Conservation (phyloP, 2,888 invertebrate species). For the Melieria crassipennis region DNA sequence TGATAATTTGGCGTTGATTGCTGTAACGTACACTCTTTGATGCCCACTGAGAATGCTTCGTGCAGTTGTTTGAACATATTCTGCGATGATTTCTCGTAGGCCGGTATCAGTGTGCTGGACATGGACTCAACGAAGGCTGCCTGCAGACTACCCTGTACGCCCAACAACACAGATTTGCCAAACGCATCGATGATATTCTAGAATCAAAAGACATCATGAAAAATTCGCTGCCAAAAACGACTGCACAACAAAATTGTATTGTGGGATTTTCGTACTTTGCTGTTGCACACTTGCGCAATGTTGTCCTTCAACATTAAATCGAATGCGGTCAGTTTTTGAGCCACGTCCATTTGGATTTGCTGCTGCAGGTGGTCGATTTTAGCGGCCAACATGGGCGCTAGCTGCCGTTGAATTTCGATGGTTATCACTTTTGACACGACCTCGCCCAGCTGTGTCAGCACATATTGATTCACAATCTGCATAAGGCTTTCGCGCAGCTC, state of each 20-base stretch:
- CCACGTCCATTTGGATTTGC: conserved; percentile 79
- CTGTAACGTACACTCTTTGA: conserved; percentile 80
- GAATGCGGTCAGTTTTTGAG: conserved; percentile 76
- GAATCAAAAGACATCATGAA: conserved; percentile 3
- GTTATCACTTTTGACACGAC: conserved; percentile 70
- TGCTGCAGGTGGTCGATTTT: conserved; percentile 76
- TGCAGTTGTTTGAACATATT: conserved; percentile 91
- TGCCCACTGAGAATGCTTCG: conserved; percentile 86
- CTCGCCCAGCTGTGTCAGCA: conserved; percentile 67
- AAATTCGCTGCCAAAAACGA: not conserved
- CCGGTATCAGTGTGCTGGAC: conserved; percentile 80
- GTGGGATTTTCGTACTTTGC: conserved; percentile 71
- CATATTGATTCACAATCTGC: conserved; percentile 68
- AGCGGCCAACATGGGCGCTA: conserved; percentile 71
- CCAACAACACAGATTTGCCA: conserved; percentile 73
- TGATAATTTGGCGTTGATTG: not conserved
- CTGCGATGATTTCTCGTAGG: conserved; percentile 86
- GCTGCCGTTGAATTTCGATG: conserved; percentile 69
- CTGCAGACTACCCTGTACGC: conserved; percentile 79
- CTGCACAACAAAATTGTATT: not conserved
- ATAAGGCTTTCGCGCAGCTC: conserved; percentile 68
- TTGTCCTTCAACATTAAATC: conserved; percentile 82
- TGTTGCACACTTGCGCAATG: conserved; percentile 80
- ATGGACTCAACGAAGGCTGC: conserved; percentile 82
- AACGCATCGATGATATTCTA: conserved; percentile 81